Evolutionary conservation across 2,888 invertebrate genomes (phyloP), one percentile per base, ranked within the genome.

Genomic region (Scaptomyza reducta): DNA sequence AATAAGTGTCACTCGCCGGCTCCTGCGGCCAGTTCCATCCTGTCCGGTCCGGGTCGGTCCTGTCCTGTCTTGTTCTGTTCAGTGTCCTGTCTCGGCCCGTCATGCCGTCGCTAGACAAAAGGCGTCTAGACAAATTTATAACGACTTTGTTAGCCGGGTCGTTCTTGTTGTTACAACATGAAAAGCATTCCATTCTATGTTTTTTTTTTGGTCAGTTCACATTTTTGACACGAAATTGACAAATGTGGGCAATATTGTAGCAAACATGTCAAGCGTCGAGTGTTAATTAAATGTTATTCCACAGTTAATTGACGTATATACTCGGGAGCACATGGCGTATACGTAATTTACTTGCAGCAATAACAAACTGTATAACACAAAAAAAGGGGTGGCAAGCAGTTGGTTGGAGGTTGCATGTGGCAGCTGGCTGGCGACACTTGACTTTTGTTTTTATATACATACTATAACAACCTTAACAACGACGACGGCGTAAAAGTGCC

Each of bases 41-140:
- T 3, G 3, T 29, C 6, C n/a, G n/a, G n/a, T n/a, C n/a, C n/a
- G n/a, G n/a, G n/a, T n/a, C n/a, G n/a, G n/a, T n/a, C n/a, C n/a
- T n/a, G n/a, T n/a, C n/a, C n/a, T n/a, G n/a, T n/a, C n/a, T n/a
- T n/a, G n/a, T n/a, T n/a, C n/a, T n/a, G 29, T 35, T 25, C 44
- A 29, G 42, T 47, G 29, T 56, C 51, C 38, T 47, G 57, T 38
- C 50, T 38, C 45, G 41, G 58, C 31, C 51, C 59, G 67, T 59
- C 63, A 62, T 49, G 57, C 35, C n/a, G n/a, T 31, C 40, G 63
- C 75, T 77, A 79, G 87, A 85, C 82, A 82, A 84, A 84, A 59
- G 84, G 53, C 59, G 87, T 83, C 82, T 83, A 83, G 82, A 83
- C 82, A 77, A 87, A 76, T 87, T 79, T 84, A 72, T 76, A 84